Base-by-base conservation (phyloP, 2,888 invertebrate species). In the Arrhopalites spinosus region DNA sequence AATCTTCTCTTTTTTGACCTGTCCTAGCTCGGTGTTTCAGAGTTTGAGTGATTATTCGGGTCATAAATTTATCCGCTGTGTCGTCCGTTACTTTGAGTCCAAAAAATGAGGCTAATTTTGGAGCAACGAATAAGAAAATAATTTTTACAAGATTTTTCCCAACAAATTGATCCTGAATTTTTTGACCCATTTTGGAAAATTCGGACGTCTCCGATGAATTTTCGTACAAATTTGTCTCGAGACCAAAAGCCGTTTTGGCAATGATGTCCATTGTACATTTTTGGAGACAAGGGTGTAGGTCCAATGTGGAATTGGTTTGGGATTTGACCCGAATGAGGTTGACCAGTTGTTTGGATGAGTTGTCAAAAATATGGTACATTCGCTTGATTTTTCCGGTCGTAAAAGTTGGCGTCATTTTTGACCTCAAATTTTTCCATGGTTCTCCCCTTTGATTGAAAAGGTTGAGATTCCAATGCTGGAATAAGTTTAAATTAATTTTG, bases 1-100 rank as follows among this genome's bases (percentile, higher is more conserved):
- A 72, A 36, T 72, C 72, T 17, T 72, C 72, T 17, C 72, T 59
- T 25, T 45, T 63, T 29, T 72, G 63, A 15, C 72, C 72, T 5
- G 72, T 72, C 43, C 43, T 25, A 17, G 25, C 15, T 17, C 72
- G 36, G 23, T 45, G 63, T 11, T 43, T 17, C n/a, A 72, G 7
- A 13, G 63, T 23, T 36, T 72, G 8, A 72, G n/a, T 13, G 63
- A 72, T 11, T 47, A n/a, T n/a, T n/a, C n/a, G n/a, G n/a, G n/a
- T n/a, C n/a, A n/a, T n/a, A n/a, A n/a, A n/a, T n/a, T n/a, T 43
- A 63, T 72, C 72, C 1, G 72, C 72, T 27, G 61, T 27, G 1
- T 36, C 23, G 17, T 61, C 43, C 13, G 23, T 27, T 11, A 72
- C 11, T 63, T 63, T 72, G 1, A 72, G 2, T 23, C 27, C 45